Percentiles rank a stretch among this genome's conserved stretches.
Evolutionary conservation across 1,140 invertebrate species (phyloP).

Genomic region (Metaphire vulgaris): DNA sequence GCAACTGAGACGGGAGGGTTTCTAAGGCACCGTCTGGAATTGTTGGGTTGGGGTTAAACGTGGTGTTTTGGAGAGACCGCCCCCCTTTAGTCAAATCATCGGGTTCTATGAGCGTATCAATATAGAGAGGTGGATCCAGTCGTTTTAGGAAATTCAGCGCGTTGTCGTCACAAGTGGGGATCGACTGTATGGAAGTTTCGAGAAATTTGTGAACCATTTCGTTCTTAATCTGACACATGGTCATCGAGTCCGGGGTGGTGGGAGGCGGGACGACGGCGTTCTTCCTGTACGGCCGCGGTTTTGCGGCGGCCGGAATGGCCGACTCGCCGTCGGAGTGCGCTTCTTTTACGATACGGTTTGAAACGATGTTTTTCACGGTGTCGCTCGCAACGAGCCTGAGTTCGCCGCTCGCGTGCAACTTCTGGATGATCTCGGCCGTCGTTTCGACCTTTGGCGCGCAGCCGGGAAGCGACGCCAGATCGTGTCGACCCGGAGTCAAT

Average conservation of each 20-base stretch:
- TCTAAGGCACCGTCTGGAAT: constrained; percentile 39
- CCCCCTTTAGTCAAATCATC: too few species aligned
- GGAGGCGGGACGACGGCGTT: constrained; percentile 28
- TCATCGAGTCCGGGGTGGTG: constrained; percentile 36
- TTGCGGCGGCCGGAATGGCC: constrained; percentile 41
- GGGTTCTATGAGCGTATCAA: not conserved
- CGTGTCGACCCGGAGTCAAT: not conserved
- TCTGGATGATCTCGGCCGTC: constrained; percentile 71
- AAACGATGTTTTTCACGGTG: constrained; percentile 46
- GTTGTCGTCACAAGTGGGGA: constrained; percentile 19
- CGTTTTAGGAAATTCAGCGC: constrained; percentile 6
- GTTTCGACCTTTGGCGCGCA: constrained; percentile 67
- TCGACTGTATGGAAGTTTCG: constrained; percentile 46
- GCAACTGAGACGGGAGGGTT: not conserved
- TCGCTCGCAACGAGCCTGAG: constrained; percentile 42
- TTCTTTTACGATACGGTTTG: constrained; percentile 49
- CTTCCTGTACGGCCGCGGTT: constrained; percentile 37
- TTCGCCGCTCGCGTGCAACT: constrained; percentile 61
- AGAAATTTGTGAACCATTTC: constrained; percentile 59
- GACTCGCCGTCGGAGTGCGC: constrained; percentile 36
- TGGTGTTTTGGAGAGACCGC: too few species aligned
- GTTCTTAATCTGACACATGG: constrained; percentile 53
- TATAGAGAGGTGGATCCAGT: not conserved
- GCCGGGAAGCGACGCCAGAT: constrained; percentile 12
- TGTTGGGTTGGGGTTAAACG: too few species aligned